Conservation (phyloP, 2,113 vertebrate genomes). For the Scomber japonicus region DNA sequence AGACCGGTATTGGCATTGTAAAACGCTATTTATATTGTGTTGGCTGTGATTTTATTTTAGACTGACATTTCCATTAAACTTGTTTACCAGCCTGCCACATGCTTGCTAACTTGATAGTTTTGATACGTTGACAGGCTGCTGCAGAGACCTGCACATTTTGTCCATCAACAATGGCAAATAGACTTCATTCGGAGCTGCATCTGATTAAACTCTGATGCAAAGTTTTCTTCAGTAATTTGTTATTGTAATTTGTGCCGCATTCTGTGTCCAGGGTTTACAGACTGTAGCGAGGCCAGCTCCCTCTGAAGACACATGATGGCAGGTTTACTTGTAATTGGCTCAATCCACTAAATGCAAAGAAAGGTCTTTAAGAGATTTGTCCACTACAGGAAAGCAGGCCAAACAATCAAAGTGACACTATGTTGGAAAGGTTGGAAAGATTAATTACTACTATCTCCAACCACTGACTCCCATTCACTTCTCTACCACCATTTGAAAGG, state of each 20-base stretch:
- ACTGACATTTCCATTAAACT: constrained; percentile 64
- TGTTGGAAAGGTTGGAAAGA: background rate
- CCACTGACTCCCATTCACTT: background rate
- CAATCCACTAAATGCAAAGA: constrained; percentile 6
- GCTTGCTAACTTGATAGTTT: constrained; percentile 56
- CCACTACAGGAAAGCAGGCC: too few species aligned
- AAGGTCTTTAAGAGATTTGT: background rate
- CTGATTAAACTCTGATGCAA: constrained; percentile 22
- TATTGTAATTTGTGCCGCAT: background rate
- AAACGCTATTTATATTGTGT: constrained; percentile 48
- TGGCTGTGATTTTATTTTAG: constrained; percentile 54
- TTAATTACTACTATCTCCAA: background rate
- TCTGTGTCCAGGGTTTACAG: background rate
- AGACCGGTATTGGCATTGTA: constrained; percentile 38
- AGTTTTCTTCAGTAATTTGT: background rate
- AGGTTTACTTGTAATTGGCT: background rate
- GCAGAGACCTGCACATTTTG: constrained; percentile 35
- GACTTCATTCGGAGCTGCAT: constrained; percentile 15
- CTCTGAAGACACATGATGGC: background rate
- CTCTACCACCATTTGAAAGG: background rate
- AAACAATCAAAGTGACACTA: too few species aligned
- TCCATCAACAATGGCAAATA: constrained; percentile 28
- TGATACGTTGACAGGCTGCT: constrained; percentile 59
- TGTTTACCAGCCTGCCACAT: constrained; percentile 46
- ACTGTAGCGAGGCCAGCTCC: background rate